Evolutionary conservation across 2,888 invertebrate species (phyloP).

Genomic region (Apeira syringaria): DNA sequence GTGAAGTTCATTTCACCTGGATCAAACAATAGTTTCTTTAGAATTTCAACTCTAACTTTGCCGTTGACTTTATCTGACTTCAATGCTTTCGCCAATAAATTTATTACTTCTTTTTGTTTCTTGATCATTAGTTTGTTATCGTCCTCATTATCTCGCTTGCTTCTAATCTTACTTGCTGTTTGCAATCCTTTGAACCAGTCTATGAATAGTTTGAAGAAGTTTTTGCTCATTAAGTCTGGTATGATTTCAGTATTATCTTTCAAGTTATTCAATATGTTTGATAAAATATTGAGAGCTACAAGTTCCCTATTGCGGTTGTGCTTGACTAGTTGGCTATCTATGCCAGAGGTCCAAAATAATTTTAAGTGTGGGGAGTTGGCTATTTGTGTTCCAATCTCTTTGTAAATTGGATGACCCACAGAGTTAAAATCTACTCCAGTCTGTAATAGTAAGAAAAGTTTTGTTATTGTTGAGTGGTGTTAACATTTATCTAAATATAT

Average conservation of each 20-base stretch:
- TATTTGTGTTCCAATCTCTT: conserved; percentile 81
- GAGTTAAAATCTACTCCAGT: conserved; percentile 82
- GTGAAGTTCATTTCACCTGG: conserved; percentile 90
- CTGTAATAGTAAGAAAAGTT: conserved; percentile 60
- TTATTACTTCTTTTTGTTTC: conserved; percentile 82
- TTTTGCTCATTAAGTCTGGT: conserved; percentile 84
- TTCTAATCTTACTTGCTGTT: conserved; percentile 82
- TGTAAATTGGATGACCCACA: conserved; percentile 86
- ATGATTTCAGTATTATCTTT: conserved; percentile 70
- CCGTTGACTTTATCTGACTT: conserved; percentile 73
- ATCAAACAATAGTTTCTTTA: conserved; percentile 86
- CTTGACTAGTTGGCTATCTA: conserved; percentile 68
- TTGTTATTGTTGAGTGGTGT: neutral
- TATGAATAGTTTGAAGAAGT: conserved; percentile 86
- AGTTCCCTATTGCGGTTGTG: conserved; percentile 84
- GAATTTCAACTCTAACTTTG: conserved; percentile 79
- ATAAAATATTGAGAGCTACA: conserved; percentile 83
- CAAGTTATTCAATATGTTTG: conserved; percentile 77
- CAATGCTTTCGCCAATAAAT: conserved; percentile 73
- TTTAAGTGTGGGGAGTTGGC: conserved; percentile 75
- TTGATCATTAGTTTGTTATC: conserved; percentile 78
- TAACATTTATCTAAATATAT: too few relatives aligned
- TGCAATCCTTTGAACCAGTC: conserved; percentile 85
- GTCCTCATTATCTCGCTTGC: conserved; percentile 70
- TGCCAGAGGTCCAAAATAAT: conserved; percentile 82